phyloP scores from a whole-genome alignment of 1,140 invertebrate species.

The Drosophila obscura region DNA sequence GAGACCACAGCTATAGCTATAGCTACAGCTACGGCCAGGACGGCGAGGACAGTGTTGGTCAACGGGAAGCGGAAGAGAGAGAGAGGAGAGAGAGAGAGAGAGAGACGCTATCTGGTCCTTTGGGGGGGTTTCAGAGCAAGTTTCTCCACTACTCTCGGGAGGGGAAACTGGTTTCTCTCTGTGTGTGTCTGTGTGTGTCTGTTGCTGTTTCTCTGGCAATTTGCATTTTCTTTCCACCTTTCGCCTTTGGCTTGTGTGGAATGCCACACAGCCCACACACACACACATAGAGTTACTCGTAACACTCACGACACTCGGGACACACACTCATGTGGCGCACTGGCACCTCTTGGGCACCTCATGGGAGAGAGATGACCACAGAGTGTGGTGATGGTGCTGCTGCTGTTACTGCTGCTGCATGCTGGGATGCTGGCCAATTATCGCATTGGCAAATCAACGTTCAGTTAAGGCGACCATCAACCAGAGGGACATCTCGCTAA shows the following conservation, averaged over 20 bases:
- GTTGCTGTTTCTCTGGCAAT: constrained; percentile 4
- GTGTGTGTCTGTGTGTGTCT: neutral
- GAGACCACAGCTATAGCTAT: neutral
- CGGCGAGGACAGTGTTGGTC: constrained; percentile 10
- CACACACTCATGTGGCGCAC: neutral
- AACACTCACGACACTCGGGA: neutral
- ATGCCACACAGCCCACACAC: too few relatives aligned
- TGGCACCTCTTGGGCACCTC: neutral
- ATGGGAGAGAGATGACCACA: too few relatives aligned
- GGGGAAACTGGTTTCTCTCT: constrained; percentile 27
- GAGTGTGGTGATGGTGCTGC: too few relatives aligned
- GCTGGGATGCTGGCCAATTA: neutral
- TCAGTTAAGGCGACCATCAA: constrained; percentile 16
- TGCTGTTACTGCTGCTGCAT: too few relatives aligned
- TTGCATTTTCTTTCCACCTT: constrained; percentile 25
- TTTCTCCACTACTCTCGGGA: constrained; percentile 14
- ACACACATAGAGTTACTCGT: too few relatives aligned
- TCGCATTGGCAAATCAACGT: constrained; percentile 14
- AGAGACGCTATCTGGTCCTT: too few relatives aligned
- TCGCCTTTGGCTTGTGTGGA: constrained; percentile 4
- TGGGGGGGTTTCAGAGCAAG: too few relatives aligned
- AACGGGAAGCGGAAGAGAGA: constrained; percentile 4
- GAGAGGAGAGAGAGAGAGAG: neutral
- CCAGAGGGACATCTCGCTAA: neutral
- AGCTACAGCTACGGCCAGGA: neutral